Evolutionary conservation across 1,140 invertebrate genomes (phyloP), one percentile per base, ranked within the genome.

Genomic region (Steinernema khuongi): DNA sequence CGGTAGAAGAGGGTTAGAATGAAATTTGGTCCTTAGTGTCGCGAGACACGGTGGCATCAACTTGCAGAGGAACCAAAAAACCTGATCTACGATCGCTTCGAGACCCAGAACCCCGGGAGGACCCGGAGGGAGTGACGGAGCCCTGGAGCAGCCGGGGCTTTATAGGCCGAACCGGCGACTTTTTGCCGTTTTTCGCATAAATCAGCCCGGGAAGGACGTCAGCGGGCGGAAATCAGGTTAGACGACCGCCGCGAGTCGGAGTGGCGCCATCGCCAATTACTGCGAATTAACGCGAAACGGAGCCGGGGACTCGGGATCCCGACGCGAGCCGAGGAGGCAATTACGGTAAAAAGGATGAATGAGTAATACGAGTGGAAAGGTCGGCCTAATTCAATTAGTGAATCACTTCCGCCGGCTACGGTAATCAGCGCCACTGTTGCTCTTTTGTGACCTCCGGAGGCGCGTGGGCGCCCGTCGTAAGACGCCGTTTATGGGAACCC

Each of bases 191-290:
- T 60, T 60, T 22, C 50, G 22, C 50, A 60, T 60, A 60, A 60
- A 60, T 60, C 50, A 60, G 26, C 50, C 26, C 50, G 14, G 4
- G 50, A 22, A 60, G 50, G 50, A 14, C 50, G 50, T n/a, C n/a
- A 22, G 50, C n/a, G n/a, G 50, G 11, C 4, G 22, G 50, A 60
- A 60, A 60, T 60, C 50, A 60, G 50, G 50, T 60, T 60, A 60
- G 7, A 60, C 50, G 50, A 22, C 4, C 7, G 50, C 14, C 50
- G 50, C 11, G 14, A 60, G 50, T 60, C 50, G 50, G 7, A 60
- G 22, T 60, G 50, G 50, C 50, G 50, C 50, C 50, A 41, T 22
- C 50, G 50, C 50, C 50, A 60, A 60, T 60, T 60, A 60, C 50
- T 11, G 7, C 50, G 22, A 60, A 60, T 60, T 60, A 60, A 60